phyloP scores from a whole-genome alignment of 2,888 invertebrate genomes.

The Chymomyza amoena region DNA sequence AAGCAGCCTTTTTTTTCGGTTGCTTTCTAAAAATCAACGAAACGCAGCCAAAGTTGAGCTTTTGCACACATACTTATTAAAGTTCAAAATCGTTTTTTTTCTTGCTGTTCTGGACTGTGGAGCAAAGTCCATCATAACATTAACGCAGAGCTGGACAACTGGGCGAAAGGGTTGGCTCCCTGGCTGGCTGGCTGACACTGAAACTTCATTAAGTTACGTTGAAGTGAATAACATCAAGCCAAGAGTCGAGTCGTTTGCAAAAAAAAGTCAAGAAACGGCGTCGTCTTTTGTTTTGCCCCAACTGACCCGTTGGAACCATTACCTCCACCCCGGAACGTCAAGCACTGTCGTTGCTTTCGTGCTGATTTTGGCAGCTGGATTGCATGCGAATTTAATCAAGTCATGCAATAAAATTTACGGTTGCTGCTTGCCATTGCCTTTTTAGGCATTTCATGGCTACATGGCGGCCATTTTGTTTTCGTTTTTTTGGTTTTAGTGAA shows the following conservation, averaged over 20 bases:
- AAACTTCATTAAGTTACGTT: slow-evolving; percentile 72
- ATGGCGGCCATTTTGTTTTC: slow-evolving; percentile 14
- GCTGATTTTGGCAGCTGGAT: slow-evolving; percentile 33
- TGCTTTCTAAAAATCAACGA: slow-evolving; percentile 34
- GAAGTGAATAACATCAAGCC: slow-evolving; percentile 37
- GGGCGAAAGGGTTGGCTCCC: neutral
- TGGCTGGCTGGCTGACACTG: slow-evolving; percentile 46
- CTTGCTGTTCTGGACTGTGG: slow-evolving; percentile 13
- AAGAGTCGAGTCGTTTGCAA: neutral
- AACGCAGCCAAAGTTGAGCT: slow-evolving; percentile 53
- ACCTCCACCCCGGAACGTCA: neutral
- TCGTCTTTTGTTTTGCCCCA: slow-evolving; percentile 37
- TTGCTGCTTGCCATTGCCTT: slow-evolving; percentile 36
- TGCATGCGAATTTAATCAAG: slow-evolving; percentile 76
- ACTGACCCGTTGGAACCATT: slow-evolving; percentile 20
- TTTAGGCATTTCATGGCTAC: slow-evolving; percentile 24
- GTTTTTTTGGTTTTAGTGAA: neutral
- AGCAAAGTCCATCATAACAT: slow-evolving; percentile 63
- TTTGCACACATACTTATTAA: slow-evolving; percentile 46
- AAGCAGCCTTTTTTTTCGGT: slow-evolving; percentile 30
- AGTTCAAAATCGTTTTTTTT: slow-evolving; percentile 42
- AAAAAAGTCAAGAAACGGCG: slow-evolving; percentile 28
- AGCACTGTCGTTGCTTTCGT: slow-evolving; percentile 1
- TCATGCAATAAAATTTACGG: slow-evolving; percentile 78
- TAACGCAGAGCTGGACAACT: slow-evolving; percentile 26